Conservation (phyloP, 2,888 invertebrate species). For the Monopis laevigella region DNA sequence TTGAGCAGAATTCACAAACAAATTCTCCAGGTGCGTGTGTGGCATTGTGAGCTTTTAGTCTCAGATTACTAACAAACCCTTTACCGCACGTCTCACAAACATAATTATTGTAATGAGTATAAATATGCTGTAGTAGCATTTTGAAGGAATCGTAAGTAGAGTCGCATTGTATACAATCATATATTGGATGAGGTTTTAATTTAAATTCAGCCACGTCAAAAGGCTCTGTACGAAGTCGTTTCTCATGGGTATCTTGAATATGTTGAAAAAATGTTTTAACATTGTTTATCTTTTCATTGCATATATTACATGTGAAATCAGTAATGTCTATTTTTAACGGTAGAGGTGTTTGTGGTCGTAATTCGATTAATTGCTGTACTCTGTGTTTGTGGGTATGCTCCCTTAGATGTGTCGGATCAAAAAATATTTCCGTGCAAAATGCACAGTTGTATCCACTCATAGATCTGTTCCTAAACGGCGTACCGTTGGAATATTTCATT, state of each 20-base stretch:
- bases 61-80: slow-evolving; percentile 43
- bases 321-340: slow-evolving; percentile 36
- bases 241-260: slow-evolving; percentile 31
- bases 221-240: slow-evolving; percentile 34
- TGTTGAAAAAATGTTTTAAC: slow-evolving; percentile 33
- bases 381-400: slow-evolving; percentile 14
- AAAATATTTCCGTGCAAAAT: slow-evolving; percentile 37
- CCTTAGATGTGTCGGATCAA: slow-evolving; percentile 38
- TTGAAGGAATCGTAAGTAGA: slow-evolving; percentile 51
- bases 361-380: slow-evolving; percentile 2
- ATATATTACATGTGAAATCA: slow-evolving; percentile 33
- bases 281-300: slow-evolving; percentile 28
- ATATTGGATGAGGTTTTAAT: slow-evolving; percentile 40
- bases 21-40: slow-evolving; percentile 37
- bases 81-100: slow-evolving; percentile 57
- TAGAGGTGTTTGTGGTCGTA: background rate
- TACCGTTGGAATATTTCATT: slow-evolving; percentile 47
- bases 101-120: slow-evolving; percentile 46
- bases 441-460: slow-evolving; percentile 41
- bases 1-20: slow-evolving; percentile 28
- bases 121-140: slow-evolving; percentile 56
- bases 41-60: slow-evolving; percentile 29
- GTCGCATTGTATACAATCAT: slow-evolving; percentile 43
- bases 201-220: slow-evolving; percentile 51
- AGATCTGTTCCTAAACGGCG: slow-evolving; percentile 47